Percentiles rank a stretch among this genome's conserved stretches.
phyloP scores from a whole-genome alignment of 1,140 invertebrate species.

The Temnothorax longispinosus region DNA sequence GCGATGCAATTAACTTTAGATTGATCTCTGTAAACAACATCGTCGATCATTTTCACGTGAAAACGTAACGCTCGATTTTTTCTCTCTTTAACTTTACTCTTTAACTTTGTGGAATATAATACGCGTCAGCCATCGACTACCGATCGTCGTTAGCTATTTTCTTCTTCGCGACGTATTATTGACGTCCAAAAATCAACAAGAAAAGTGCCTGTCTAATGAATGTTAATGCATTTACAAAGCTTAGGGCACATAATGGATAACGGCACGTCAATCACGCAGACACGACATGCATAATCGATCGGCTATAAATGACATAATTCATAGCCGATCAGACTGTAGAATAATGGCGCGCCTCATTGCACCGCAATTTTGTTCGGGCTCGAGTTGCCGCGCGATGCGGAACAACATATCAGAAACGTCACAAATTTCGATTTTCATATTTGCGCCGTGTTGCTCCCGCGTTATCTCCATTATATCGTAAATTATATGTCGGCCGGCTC shows the following conservation, averaged over 20 bases:
- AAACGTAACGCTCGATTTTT: not conserved
- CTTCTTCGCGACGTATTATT: not conserved
- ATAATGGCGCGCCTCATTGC: conserved; percentile 20
- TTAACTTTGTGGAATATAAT: conserved; percentile 7
- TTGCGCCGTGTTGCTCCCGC: conserved; percentile 5
- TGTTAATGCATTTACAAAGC: not conserved
- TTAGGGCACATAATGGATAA: not conserved
- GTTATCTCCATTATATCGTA: conserved; percentile 50
- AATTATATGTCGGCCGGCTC: conserved; percentile 43
- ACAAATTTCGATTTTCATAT: conserved; percentile 53
- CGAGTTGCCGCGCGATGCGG: conserved; percentile 24
- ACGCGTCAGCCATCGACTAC: not conserved
- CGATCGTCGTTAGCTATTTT: not conserved
- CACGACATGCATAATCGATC: conserved; percentile 45
- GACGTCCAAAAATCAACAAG: not conserved
- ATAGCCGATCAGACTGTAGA: conserved; percentile 37
- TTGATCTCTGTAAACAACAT: not conserved
- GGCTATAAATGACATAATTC: conserved; percentile 57
- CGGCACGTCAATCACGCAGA: not conserved
- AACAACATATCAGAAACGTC: conserved; percentile 57
- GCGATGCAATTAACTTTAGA: not conserved
- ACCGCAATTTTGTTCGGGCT: conserved; percentile 38
- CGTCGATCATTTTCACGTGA: not conserved
- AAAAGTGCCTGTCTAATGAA: conserved; percentile 7
- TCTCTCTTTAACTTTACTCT: not conserved